A percentile compares a stretch with the other conserved stretches of the same genome.
phyloP scores from a whole-genome alignment of 2,888 invertebrate species.

The Leptura quadrifasciata region DNA sequence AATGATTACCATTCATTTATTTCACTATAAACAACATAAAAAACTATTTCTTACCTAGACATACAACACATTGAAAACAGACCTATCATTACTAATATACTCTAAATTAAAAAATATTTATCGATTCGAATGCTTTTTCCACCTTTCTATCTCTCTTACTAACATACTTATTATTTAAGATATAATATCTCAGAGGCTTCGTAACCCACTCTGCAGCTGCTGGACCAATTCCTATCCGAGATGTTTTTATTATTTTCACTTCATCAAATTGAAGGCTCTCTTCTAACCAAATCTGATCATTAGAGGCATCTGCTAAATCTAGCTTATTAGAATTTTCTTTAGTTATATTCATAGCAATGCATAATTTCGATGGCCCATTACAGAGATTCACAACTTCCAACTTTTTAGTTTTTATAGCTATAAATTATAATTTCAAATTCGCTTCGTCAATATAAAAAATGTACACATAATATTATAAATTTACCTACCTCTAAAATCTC shows the following conservation, averaged over 20 bases:
- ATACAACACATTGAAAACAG: too few relatives aligned
- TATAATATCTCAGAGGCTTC: slow-evolving; percentile 80
- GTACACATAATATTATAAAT: too few relatives aligned
- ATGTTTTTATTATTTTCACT: slow-evolving; percentile 72
- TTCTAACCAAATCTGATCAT: slow-evolving; percentile 73
- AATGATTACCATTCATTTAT: not conserved
- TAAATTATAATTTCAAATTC: not conserved
- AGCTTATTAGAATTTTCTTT: slow-evolving; percentile 76
- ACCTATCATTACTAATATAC: too few relatives aligned
- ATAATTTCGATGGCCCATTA: slow-evolving; percentile 84
- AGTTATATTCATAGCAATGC: slow-evolving; percentile 78
- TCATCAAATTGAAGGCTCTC: slow-evolving; percentile 60
- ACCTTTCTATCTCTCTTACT: slow-evolving; percentile 77
- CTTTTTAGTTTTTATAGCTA: slow-evolving; percentile 12
- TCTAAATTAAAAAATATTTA: not conserved
- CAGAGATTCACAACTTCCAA: slow-evolving; percentile 75
- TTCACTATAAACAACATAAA: not conserved
- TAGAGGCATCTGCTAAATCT: slow-evolving; percentile 72
- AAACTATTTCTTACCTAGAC: too few relatives aligned
- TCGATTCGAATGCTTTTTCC: slow-evolving; percentile 65
- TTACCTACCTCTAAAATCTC: slow-evolving; percentile 62
- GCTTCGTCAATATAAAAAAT: not conserved
- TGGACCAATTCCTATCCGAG: slow-evolving; percentile 79
- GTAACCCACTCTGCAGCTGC: slow-evolving; percentile 78
- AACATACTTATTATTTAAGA: slow-evolving; percentile 76